phyloP scores from a whole-genome alignment of 2,113 vertebrate species.

The Pedionomus torquatus region DNA sequence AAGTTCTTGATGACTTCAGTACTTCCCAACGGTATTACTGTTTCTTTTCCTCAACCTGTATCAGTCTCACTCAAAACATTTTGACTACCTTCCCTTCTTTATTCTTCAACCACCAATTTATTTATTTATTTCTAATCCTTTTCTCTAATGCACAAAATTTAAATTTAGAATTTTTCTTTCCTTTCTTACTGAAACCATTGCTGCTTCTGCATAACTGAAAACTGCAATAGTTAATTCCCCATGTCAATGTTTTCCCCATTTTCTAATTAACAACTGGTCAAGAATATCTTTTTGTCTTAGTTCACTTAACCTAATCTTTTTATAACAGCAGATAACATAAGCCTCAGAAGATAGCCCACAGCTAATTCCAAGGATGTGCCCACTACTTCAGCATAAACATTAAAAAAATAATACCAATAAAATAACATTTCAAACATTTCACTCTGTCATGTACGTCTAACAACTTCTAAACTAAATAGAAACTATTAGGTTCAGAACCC shows the following conservation, averaged over 20 bases:
- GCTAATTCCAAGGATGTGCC: background rate
- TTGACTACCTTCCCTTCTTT: background rate
- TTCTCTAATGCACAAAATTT: background rate
- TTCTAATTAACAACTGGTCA: background rate
- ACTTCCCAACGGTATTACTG: background rate
- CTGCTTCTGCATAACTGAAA: background rate
- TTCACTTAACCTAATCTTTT: background rate
- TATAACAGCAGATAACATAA: background rate
- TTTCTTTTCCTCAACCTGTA: background rate
- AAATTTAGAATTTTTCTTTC: background rate
- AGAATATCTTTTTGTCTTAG: background rate
- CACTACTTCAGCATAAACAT: background rate
- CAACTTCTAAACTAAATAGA: background rate
- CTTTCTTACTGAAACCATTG: background rate
- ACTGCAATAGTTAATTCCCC: background rate
- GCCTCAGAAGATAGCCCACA: background rate
- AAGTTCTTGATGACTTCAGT: background rate
- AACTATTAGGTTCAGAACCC: background rate
- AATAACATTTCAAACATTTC: background rate
- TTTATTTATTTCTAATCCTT: background rate
- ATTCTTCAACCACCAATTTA: background rate
- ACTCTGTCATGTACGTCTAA: background rate
- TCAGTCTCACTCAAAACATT: background rate
- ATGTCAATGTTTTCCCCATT: rapidly evolving
- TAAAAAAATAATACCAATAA: background rate